Evolutionary conservation across 1,140 invertebrate genomes (phyloP).

Genomic region (Scaptomyza montana): DNA sequence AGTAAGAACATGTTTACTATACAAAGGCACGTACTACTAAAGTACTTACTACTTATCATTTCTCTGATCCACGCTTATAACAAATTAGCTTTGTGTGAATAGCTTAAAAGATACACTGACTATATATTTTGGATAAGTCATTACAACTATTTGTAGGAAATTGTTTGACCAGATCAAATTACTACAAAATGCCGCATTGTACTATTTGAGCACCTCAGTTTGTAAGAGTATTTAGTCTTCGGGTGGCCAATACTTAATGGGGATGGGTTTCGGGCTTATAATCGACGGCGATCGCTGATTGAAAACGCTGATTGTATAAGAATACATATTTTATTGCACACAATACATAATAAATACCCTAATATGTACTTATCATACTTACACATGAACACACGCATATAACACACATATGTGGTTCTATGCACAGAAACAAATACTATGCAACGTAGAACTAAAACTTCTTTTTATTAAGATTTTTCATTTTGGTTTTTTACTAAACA

Average conservation of each 20-base stretch:
- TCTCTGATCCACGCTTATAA: too few species aligned
- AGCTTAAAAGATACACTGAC: too few species aligned
- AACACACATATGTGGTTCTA: too few species aligned
- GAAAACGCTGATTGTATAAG: background rate
- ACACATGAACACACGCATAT: background rate
- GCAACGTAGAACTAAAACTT: too few species aligned
- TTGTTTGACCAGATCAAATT: background rate
- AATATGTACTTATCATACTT: background rate
- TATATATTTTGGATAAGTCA: too few species aligned
- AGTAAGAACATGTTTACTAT: too few species aligned
- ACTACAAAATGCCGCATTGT: background rate
- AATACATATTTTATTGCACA: background rate
- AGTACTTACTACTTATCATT: too few species aligned
- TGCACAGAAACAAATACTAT: too few species aligned
- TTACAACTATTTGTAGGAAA: background rate
- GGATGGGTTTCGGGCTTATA: background rate
- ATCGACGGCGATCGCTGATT: background rate
- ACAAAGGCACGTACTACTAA: too few species aligned
- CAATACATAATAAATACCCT: slow-evolving; percentile 1
- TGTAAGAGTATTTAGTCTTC: background rate
- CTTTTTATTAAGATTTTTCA: too few species aligned
- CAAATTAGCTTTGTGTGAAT: too few species aligned
- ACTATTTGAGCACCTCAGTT: background rate
- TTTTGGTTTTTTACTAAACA: too few species aligned
- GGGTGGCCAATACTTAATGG: background rate